Evolutionary conservation across 1,140 invertebrate species (phyloP).

Genomic region (Delia radicum): DNA sequence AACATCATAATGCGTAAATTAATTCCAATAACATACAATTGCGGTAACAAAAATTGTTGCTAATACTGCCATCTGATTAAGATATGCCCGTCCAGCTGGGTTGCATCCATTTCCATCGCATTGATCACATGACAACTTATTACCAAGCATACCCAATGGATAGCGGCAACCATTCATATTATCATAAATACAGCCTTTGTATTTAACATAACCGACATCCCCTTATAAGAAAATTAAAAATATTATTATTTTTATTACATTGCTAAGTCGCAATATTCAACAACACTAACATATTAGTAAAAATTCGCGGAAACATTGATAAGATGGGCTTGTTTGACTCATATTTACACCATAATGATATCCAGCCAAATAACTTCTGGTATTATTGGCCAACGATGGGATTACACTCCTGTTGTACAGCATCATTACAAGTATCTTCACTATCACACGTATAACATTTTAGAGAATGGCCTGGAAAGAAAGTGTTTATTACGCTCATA

Average conservation of each 20-base stretch:
- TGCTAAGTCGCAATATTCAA: background rate
- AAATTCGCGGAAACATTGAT: slow-evolving; percentile 17
- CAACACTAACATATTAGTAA: too few relatives aligned
- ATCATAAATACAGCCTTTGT: slow-evolving; percentile 23
- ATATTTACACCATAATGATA: background rate
- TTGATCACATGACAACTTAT: background rate
- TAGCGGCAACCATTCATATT: slow-evolving; percentile 7
- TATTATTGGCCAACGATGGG: background rate
- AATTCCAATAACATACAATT: background rate
- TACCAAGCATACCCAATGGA: background rate
- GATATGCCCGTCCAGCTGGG: slow-evolving; percentile 18
- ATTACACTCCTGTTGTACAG: slow-evolving; percentile 9
- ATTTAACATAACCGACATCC: background rate
- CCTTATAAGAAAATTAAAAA: background rate
- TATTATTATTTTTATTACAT: background rate
- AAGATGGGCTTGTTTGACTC: background rate
- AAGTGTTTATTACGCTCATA: too few relatives aligned
- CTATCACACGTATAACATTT: slow-evolving; percentile 18
- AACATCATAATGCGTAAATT: too few relatives aligned
- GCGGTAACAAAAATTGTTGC: background rate
- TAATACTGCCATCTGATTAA: background rate
- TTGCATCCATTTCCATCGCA: slow-evolving; percentile 24
- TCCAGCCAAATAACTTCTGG: background rate
- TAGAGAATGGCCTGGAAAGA: slow-evolving; percentile 8
- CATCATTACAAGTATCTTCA: slow-evolving; percentile 2